Percentiles rank a stretch among this genome's conserved stretches.
phyloP scores from a whole-genome alignment of 2,888 invertebrate species.

The Archaeoteleia sp. region DNA sequence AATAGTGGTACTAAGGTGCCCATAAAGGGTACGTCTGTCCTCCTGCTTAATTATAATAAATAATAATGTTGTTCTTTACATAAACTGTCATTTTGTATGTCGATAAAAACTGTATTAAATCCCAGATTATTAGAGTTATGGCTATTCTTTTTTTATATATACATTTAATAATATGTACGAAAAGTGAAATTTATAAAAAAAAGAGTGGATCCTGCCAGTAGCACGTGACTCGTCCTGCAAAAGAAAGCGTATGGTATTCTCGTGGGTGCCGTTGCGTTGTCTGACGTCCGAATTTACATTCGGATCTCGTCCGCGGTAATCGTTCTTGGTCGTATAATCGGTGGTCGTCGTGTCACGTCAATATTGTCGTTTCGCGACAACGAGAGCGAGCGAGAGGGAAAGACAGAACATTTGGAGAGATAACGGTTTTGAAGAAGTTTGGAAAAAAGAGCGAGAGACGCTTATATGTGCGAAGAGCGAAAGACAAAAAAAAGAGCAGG shows the following conservation, averaged over 20 bases:
- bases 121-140: too few species aligned
- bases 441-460: constrained; percentile 2
- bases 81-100: too few species aligned
- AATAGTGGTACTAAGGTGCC: too few species aligned
- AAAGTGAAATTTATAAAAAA: constrained; percentile 1
- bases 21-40: too few species aligned
- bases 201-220: constrained; percentile 23
- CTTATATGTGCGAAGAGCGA: constrained; percentile 10
- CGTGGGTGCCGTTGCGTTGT: constrained; percentile 49
- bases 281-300: constrained; percentile 51
- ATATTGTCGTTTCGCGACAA: constrained; percentile 18
- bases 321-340: constrained; percentile 52
- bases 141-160: too few species aligned
- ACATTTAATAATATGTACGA: too few species aligned
- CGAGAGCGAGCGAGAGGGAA: too few species aligned
- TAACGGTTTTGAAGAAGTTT: constrained; percentile 23
- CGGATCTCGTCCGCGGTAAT: constrained; percentile 35
- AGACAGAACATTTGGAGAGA: constrained; percentile 15
- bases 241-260: constrained; percentile 33
- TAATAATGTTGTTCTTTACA: too few species aligned
- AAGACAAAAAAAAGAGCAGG: constrained; percentile 24
- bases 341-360: constrained; percentile 49
- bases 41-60: too few species aligned
- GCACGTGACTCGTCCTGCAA: constrained; percentile 38
- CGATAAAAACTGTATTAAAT: too few species aligned